Evolutionary conservation across 2,113 vertebrate species (phyloP).

Genomic region (Cavia aperea): DNA sequence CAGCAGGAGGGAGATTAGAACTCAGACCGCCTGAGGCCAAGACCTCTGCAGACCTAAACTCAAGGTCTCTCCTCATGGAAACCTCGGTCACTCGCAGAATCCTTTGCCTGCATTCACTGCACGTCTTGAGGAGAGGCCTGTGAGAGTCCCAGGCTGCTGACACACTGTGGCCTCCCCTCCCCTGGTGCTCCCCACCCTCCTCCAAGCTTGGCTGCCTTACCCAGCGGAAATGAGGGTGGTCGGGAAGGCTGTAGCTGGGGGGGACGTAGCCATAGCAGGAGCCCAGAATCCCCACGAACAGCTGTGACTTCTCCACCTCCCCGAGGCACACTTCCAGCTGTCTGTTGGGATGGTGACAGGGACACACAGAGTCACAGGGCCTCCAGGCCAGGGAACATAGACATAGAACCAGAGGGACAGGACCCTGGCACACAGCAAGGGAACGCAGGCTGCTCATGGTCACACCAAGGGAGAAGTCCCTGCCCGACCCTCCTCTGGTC

Average conservation of each 20-base stretch:
- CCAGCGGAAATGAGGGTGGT: conserved; percentile 84
- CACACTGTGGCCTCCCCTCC: not conserved
- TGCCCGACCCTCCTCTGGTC: not conserved
- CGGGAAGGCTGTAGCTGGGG: conserved; percentile 76
- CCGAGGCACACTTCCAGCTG: conserved; percentile 83
- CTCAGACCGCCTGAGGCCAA: not conserved
- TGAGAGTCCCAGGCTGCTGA: not conserved
- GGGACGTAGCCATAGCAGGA: conserved; percentile 84
- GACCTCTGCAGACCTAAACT: not conserved
- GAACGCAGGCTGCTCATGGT: not conserved
- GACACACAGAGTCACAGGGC: not conserved
- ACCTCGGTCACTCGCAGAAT: not conserved
- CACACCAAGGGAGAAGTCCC: not conserved
- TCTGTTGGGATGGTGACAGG: conserved; percentile 48
- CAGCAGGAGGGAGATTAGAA: not conserved
- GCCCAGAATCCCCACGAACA: conserved; percentile 86
- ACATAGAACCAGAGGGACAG: not conserved
- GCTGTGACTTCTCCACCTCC: conserved; percentile 85
- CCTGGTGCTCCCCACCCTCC: not conserved
- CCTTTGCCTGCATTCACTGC: not conserved
- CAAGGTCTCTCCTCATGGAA: not conserved
- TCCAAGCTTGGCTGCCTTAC: conserved; percentile 72
- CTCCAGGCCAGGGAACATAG: not conserved
- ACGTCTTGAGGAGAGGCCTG: not conserved
- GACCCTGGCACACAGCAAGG: not conserved